Evolutionary conservation across 2,797 vertebrate species (phyloP), one percentile per base, ranked within the genome.

Genomic region (Pterois miles): DNA sequence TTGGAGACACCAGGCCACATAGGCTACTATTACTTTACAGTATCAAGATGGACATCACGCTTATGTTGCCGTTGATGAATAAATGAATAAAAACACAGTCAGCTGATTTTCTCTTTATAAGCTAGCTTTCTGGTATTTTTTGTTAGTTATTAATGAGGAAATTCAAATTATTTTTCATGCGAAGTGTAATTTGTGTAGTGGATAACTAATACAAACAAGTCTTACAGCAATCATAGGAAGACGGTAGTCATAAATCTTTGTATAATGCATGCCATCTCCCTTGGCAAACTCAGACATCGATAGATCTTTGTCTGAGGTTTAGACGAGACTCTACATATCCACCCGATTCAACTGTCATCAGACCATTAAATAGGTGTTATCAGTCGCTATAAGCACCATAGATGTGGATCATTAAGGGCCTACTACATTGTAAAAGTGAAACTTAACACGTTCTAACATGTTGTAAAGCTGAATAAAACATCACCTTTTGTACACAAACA

Each of bases 211-310:
- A 87, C 74, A 80, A 86, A 85, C 75, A n/a, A n/a, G 48, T 53
- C 56, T 71, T 74, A 86, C 23, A 57, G 78, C 64, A 83, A 80
- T 76, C 76, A 86, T 68, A 84, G 67, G 84, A 84, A 68, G 36
- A 31, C 34, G 2, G 6, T 27, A 38, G 29, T 29, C 36, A 27
- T 68, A 58, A 54, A 71, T 59, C 18, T 43, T 43, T 43, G 40
- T 8, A 7, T 43, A 43, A 0, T 43, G 40, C 18, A 20, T 43
- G 16, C 18, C 40, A 43, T 43, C 16, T 43, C 16, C 40, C 1
- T 43, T 43, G 40, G 16, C 40, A 94, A 96, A 95, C 96, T 96
- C 92, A 96, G 96, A 96, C 95, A 96, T 94, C 84, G 86, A 84
- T 86, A 88, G 90, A 89, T 91, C 94, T 89, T 89, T 91, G 83